Evolutionary conservation across 2,113 vertebrate genomes (phyloP), one percentile per base, ranked within the genome.

Genomic region (Lepus timidus): DNA sequence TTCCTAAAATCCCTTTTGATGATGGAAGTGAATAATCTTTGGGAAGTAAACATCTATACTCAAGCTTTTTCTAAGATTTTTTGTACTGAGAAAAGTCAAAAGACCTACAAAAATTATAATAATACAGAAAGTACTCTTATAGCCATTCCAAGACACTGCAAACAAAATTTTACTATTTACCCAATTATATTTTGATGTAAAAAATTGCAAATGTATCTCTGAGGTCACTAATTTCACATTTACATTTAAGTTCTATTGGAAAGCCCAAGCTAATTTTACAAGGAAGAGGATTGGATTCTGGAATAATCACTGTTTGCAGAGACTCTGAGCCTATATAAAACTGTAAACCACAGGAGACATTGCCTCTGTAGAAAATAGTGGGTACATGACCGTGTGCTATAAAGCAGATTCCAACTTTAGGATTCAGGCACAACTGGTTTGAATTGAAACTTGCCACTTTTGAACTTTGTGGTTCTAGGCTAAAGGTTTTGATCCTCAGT

Each of bases 191-290:
- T 86, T 62, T 83, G 58, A 80, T 71, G 9, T 91, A 82, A 82
- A 85, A 85, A 94, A 22, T 68, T 4, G 82, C 20, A 85, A 95
- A 90, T 84, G 25, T 64, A 58, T 89, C 23, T 91, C 61, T 29
- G 71, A 76, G 91, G 65, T 88, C 70, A 91, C 44, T 62, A 39
- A 92, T 78, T 90, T 82, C 29, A 81, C n/a, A 75, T 75, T 86
- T 93, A 91, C 91, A 93, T 64, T 78, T 8, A 62, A 88, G 13
- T 8, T 94, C 10, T 94, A 27, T 80, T 81, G 87, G 19, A 95
- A 94, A 88, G 84, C 49, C 19, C 11, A 23, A 71, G 58, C 11
- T 90, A 62, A 64, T 29, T 76, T 64, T 67, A 65, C 14, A 90
- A 10, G 44, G 25, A 31, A 52, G 19, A 88, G 19, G 25, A 65